A percentile compares a stretch with the other conserved stretches of the same genome.
Evolutionary conservation across 2,113 vertebrate genomes (phyloP).

Genomic region (Scomber japonicus): DNA sequence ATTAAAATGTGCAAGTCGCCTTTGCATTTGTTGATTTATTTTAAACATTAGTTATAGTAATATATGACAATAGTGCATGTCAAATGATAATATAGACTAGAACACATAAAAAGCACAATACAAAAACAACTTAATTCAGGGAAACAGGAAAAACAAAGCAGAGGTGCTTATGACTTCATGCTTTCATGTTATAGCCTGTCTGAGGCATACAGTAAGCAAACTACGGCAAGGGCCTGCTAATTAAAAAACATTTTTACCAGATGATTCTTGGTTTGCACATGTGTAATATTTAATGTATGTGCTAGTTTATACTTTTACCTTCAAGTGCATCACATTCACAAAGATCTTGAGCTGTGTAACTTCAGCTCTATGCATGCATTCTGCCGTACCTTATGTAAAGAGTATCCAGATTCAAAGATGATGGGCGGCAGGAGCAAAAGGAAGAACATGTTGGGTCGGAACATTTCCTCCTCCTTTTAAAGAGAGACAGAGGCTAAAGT

Average conservation of each 20-base stretch:
- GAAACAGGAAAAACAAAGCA: not conserved
- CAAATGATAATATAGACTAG: not conserved
- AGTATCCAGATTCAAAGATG: slow-evolving; percentile 99
- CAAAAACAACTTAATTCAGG: too few species aligned
- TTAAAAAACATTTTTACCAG: too few species aligned
- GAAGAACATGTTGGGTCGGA: slow-evolving; percentile 99
- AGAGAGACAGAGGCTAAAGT: slow-evolving; percentile 43
- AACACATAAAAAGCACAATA: not conserved
- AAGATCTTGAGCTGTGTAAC: not conserved
- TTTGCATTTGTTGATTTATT: not conserved
- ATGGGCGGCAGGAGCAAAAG: slow-evolving; percentile 97
- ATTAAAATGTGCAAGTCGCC: not conserved
- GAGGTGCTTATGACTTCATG: not conserved
- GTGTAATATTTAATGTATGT: not conserved
- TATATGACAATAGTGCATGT: not conserved
- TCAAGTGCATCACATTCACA: not conserved
- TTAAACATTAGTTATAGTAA: not conserved
- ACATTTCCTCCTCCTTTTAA: slow-evolving; percentile 98
- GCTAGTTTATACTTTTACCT: not conserved
- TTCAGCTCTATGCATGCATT: not conserved
- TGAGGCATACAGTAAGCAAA: not conserved
- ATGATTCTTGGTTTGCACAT: not conserved
- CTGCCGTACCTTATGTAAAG: slow-evolving; percentile 92
- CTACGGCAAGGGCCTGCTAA: not conserved
- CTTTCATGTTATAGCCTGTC: not conserved